Evolutionary conservation across 1,140 invertebrate genomes (phyloP).

Genomic region (Riptortus pedestris): DNA sequence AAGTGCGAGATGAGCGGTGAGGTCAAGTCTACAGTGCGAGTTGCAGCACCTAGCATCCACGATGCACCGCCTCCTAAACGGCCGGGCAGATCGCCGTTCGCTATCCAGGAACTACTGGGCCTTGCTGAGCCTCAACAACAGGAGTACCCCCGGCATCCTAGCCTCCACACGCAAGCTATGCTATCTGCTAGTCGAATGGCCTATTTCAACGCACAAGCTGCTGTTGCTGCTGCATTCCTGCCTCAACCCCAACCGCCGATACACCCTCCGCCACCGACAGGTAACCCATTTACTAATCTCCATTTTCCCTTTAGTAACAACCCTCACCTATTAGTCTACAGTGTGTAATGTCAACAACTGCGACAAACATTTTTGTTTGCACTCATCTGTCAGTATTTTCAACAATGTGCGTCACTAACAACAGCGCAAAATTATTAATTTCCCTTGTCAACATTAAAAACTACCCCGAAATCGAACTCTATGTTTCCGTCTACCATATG

Average conservation of each 20-base stretch:
- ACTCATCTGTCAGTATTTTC: no score
- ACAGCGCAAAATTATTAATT: no score
- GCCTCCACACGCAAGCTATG: constrained; percentile 43
- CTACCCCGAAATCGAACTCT: no score
- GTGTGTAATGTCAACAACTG: no score
- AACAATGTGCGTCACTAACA: no score
- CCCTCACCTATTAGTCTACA: no score
- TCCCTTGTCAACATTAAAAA: no score
- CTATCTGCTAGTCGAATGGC: constrained; percentile 58
- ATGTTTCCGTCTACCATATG: no score
- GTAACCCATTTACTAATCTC: neutral
- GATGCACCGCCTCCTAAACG: constrained; percentile 35
- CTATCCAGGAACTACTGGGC: constrained; percentile 80
- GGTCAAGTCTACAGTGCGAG: constrained; percentile 22
- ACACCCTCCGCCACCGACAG: constrained; percentile 21
- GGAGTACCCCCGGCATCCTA: constrained; percentile 42
- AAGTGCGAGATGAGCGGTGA: constrained; percentile 20
- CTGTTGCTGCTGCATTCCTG: constrained; percentile 74
- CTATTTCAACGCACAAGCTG: constrained; percentile 77
- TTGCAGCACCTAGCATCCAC: constrained; percentile 23
- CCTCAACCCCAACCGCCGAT: constrained; percentile 40
- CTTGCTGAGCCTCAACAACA: constrained; percentile 41
- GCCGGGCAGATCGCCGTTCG: constrained; percentile 80
- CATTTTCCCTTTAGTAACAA: no score
- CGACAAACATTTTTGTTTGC: no score